Conservation (phyloP, 2,888 invertebrate species). For the Colostygia pectinataria region DNA sequence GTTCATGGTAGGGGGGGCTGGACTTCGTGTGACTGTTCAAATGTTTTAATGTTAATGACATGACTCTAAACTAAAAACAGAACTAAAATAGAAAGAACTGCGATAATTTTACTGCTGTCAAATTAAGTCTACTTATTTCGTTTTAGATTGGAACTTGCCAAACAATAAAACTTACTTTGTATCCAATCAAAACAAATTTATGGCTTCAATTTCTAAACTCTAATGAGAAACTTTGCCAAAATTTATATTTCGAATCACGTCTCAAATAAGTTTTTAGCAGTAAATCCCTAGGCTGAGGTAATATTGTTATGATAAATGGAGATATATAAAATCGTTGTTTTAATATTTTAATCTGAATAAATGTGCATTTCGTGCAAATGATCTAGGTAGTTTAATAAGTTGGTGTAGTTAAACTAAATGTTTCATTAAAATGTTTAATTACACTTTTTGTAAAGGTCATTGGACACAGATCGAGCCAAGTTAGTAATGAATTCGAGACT, state of each 20-base stretch:
- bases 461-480: too few relatives aligned
- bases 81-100: too few relatives aligned
- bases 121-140: too few relatives aligned
- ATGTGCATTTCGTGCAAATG: conserved; percentile 6
- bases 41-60: too few relatives aligned
- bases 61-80: too few relatives aligned
- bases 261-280: conserved; percentile 19
- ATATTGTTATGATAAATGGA: conserved; percentile 26
- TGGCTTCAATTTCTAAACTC: conserved; percentile 17
- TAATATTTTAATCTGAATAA: conserved; percentile 8
- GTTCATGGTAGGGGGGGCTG: too few relatives aligned
- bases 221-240: conserved; percentile 27
- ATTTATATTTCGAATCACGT: conserved; percentile 22
- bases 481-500: too few relatives aligned
- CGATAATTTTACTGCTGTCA: too few relatives aligned
- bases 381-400: too few relatives aligned
- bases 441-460: not conserved
- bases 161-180: not conserved
- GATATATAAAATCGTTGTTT: conserved; percentile 15
- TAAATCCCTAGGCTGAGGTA: conserved; percentile 22
- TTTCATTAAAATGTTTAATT: not conserved
- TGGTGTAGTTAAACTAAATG: too few relatives aligned
- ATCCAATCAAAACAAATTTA: conserved; percentile 25
- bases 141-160: not conserved
- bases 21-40: too few relatives aligned